Base-by-base conservation (phyloP, 1,140 invertebrate species). In the Eciton burchellii region DNA sequence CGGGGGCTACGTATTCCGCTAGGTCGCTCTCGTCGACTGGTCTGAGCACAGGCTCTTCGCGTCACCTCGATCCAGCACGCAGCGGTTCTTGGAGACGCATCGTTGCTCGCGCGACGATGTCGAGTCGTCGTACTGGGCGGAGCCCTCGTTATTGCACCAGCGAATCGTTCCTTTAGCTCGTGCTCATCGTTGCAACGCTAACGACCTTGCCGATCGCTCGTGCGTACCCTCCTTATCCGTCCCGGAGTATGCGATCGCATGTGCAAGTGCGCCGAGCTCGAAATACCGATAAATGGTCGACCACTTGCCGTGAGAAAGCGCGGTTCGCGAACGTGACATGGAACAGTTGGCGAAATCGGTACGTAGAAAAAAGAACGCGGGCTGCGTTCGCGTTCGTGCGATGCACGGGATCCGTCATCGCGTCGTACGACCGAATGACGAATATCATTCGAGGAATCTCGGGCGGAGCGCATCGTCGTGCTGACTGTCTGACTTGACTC, bases 341-440 rank as follows among this genome's bases (percentile, higher is more conserved):
- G 87, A 90, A 76, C 74, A 65, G 60, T 62, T 63, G 71, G 83
- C 71, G 84, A 91, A 90, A 89, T 89, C 84, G 89, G 90, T 91
- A 90, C 79, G 90, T 90, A 87, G 26, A 49, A 52, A n/a, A 65
- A 45, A 73, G 19, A 16, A 49, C 6, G 3, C 24, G 14, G 9
- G 12, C 19, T 19, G 6, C 63, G 35, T 6, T 35, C 6, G 35
- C 35, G n/a, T n/a, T 16, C 11, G 24, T 11, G 57, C 41, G 21
- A 12, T 14, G 9, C 3, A 9, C 3, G 19, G 0, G 35, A 5
- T 3, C 43, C 62, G 29, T 43, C 29, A 5, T 26, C 43, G 43
- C 19, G 26, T 35, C 43, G 43, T 21, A 12, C 16, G 5, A 5
- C 0, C 12, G 41, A 19, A n/a, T 26, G 26, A 85, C 74, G 63